Evolutionary conservation across 1,140 invertebrate species (phyloP).

Genomic region (Whitmania pigra): DNA sequence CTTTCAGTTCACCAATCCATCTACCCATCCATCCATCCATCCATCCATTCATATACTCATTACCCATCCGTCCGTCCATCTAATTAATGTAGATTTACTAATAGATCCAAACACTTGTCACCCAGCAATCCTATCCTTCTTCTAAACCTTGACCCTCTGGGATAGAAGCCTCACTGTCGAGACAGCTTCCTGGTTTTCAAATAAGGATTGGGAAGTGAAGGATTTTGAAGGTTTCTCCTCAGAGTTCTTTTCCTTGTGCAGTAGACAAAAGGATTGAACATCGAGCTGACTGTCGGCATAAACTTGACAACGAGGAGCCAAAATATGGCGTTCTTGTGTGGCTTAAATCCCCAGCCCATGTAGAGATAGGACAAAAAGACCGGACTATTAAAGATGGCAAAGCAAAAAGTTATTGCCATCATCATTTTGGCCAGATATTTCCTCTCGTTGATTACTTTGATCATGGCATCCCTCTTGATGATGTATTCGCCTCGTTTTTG

Average conservation of each 20-base stretch:
- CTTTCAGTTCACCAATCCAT: no score
- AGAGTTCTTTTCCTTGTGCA: neutral
- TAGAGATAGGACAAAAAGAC: slow-evolving; percentile 20
- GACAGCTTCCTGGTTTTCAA: no score
- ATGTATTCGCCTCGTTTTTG: neutral
- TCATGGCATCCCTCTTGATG: neutral
- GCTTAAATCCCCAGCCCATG: slow-evolving; percentile 13
- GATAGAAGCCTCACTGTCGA: no score
- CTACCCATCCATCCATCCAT: no score
- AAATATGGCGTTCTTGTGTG: slow-evolving; percentile 18
- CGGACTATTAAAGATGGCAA: slow-evolving; percentile 20
- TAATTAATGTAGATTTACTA: no score
- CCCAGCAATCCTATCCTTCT: no score
- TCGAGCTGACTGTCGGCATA: slow-evolving; percentile 22
- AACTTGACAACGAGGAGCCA: slow-evolving; percentile 17
- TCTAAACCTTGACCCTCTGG: no score
- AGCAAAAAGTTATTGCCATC: slow-evolving; percentile 17
- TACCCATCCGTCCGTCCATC: no score
- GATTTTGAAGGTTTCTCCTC: neutral
- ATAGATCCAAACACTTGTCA: no score
- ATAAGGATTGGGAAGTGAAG: no score
- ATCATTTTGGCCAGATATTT: slow-evolving; percentile 22
- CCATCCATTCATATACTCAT: no score
- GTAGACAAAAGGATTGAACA: slow-evolving; percentile 22
- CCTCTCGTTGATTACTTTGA: neutral